Evolutionary conservation across 2,113 vertebrate species (phyloP), one percentile per base, ranked within the genome.

Genomic region (Lasiurus cinereus): DNA sequence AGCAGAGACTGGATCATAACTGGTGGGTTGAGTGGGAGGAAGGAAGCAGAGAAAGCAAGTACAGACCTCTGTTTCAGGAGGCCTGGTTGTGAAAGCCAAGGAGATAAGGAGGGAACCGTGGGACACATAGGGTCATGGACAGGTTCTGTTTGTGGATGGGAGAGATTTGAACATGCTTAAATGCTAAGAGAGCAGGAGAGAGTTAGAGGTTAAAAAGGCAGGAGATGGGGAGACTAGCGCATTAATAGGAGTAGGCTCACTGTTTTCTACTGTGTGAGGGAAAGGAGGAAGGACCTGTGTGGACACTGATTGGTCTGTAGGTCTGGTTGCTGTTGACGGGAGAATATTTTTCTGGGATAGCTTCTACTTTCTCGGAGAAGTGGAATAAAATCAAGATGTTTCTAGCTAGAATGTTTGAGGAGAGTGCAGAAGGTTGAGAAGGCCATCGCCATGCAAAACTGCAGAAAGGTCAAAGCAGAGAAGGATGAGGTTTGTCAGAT

Each of bases 21-120:
- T 73, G 82, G 91, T 67, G 85, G 70, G 76, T 21, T 14, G 83
- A 54, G 72, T 82, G 77, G 77, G 91, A 77, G 27, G 27, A 15
- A 74, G 36, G 87, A 83, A 39, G 78, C 50, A 1, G 9, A 15
- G 56, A 22, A 24, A 54, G 29, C 22, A 43, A 69, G 50, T 64
- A 12, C 31, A 73, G 39, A n/a, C 46, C 1, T 91, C 29, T 54
- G 83, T 64, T 52, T 78, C 24, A 27, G 12, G 64, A 91, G 10
- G 59, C 24, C 2, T 1, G 4, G 18, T 8, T 86, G 84, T 15
- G 93, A 95, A 91, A 84, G 66, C 46, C 91, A 31, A 93, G 43
- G 56, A 39, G 79, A 56, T 83, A 46, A 91, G 31, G 79, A 94
- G 85, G n/a, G 8, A 74, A 77, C 39, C 33, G 62, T 2, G 27